Evolutionary conservation across 2,797 vertebrate species (phyloP).

Genomic region (Botia almorhae): DNA sequence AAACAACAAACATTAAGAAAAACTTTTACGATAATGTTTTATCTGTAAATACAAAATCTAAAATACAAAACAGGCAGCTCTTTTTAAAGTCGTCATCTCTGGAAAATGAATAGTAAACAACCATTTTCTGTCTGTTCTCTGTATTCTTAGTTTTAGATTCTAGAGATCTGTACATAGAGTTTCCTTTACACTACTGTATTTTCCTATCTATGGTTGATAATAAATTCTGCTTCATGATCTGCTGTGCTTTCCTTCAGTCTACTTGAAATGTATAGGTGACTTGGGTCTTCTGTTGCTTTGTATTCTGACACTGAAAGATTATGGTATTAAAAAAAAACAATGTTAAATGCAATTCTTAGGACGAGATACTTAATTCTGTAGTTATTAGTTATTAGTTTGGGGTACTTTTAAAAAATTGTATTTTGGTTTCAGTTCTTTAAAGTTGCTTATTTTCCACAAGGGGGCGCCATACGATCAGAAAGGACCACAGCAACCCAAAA

Average conservation of each 20-base stretch:
- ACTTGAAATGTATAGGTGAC: background rate
- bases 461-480: constrained; percentile 67
- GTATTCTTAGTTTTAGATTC: constrained; percentile 89
- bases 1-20: constrained; percentile 60
- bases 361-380: background rate
- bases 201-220: constrained; percentile 99
- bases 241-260: constrained; percentile 84
- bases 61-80: constrained; percentile 89
- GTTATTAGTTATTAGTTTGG: too few species aligned
- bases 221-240: constrained; percentile 96
- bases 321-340: constrained; percentile 55
- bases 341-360: background rate
- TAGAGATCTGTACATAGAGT: constrained; percentile 91
- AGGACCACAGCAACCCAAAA: background rate
- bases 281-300: background rate
- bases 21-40: constrained; percentile 94
- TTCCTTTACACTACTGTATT: constrained; percentile 97
- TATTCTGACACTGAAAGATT: constrained; percentile 20
- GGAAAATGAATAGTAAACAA: constrained; percentile 93
- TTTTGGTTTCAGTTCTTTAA: constrained; percentile 10
- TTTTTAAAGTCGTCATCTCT: constrained; percentile 87
- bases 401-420: constrained; percentile 4
- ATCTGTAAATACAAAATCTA: constrained; percentile 72
- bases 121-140: constrained; percentile 90
- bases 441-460: constrained; percentile 57